Conservation (phyloP, 2,888 invertebrate genomes). For the Hoplodrina blanda region DNA sequence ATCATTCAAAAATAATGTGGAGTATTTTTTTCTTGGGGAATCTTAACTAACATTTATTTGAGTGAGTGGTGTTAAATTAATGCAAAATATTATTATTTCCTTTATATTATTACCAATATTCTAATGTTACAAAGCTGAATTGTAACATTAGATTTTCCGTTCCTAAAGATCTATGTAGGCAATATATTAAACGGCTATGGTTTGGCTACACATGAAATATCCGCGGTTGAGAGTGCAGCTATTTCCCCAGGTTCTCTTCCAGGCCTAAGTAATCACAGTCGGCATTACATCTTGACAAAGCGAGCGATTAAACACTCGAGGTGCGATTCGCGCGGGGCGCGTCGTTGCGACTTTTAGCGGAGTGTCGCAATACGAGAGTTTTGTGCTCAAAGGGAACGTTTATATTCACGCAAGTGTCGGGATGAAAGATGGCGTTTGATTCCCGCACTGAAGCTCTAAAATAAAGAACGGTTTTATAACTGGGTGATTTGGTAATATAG, state of each 20-base stretch:
- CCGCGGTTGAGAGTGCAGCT: background rate
- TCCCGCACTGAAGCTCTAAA: conserved; percentile 41
- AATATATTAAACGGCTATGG: background rate
- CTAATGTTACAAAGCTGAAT: too few species aligned
- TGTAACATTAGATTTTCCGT: too few species aligned
- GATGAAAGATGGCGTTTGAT: conserved; percentile 58
- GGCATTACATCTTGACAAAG: conserved; percentile 78
- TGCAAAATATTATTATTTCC: too few species aligned
- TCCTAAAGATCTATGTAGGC: too few species aligned
- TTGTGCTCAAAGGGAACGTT: conserved; percentile 64
- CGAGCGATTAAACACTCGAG: conserved; percentile 83
- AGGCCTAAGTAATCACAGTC: conserved; percentile 45
- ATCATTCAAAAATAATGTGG: too few species aligned
- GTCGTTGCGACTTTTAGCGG: conserved; percentile 66
- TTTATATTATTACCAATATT: too few species aligned
- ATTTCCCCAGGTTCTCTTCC: conserved; percentile 32
- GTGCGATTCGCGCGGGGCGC: conserved; percentile 60
- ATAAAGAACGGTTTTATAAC: conserved; percentile 30
- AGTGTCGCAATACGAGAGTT: conserved; percentile 74
- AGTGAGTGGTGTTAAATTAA: too few species aligned
- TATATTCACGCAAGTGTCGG: conserved; percentile 63
- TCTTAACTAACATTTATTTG: too few species aligned
- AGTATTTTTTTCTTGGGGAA: too few species aligned
- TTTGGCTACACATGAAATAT: background rate
- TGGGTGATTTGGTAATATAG: conserved; percentile 7